Evolutionary conservation across 2,888 invertebrate species (phyloP).

Genomic region (Antitype chi): DNA sequence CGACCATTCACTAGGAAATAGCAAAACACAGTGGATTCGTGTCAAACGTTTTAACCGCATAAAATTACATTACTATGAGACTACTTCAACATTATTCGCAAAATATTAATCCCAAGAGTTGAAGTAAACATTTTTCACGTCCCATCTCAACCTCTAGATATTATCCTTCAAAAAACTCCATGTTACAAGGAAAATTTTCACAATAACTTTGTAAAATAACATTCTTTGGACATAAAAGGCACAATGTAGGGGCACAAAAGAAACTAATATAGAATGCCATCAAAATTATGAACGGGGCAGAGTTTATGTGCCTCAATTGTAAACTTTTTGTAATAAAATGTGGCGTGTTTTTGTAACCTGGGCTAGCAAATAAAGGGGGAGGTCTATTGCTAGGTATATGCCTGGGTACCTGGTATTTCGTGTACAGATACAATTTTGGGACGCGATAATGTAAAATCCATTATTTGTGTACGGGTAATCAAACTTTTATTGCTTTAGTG

Average conservation of each 20-base stretch:
- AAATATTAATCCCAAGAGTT: conserved; percentile 18
- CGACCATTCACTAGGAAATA: neutral
- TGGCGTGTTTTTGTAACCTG: conserved; percentile 31
- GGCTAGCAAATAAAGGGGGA: conserved; percentile 13
- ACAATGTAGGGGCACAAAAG: conserved; percentile 62
- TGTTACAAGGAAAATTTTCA: conserved; percentile 33
- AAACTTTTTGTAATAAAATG: conserved; percentile 56
- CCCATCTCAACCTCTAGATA: conserved; percentile 27
- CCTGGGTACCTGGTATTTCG: too few species aligned
- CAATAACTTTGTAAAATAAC: conserved; percentile 66
- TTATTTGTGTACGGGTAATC: neutral
- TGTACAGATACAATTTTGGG: neutral
- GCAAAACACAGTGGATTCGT: too few species aligned
- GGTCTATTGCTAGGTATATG: neutral
- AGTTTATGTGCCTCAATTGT: conserved; percentile 54
- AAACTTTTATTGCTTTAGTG: neutral
- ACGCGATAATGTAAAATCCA: neutral
- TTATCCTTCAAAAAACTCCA: conserved; percentile 47
- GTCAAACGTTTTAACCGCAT: neutral
- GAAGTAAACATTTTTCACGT: conserved; percentile 5
- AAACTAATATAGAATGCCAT: conserved; percentile 61
- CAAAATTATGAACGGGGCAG: conserved; percentile 63
- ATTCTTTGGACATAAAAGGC: conserved; percentile 61
- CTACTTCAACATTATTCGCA: neutral
- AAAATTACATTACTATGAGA: neutral